Percentiles rank a stretch among this genome's conserved stretches.
Evolutionary conservation across 2,113 vertebrate species (phyloP).

Genomic region (Crotalus helleri): DNA sequence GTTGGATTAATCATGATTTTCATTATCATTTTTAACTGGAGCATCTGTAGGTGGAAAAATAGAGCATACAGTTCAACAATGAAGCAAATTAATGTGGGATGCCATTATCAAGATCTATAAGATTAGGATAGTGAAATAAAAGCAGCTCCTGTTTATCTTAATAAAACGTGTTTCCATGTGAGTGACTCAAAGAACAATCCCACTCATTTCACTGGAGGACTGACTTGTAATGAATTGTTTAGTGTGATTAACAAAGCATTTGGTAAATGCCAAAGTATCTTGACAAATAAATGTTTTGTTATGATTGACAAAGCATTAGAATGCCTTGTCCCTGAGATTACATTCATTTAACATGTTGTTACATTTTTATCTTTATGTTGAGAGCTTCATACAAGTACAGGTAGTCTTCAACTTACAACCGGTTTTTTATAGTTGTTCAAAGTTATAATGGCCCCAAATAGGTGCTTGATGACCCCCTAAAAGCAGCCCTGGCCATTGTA

Average conservation of each 20-base stretch:
- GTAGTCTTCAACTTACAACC: neutral
- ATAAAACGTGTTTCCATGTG: neutral
- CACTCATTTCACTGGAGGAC: neutral
- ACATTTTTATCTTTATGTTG: neutral
- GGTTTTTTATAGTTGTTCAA: neutral
- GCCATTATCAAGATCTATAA: neutral
- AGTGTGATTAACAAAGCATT: neutral
- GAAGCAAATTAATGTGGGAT: neutral
- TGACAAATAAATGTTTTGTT: neutral
- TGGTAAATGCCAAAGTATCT: neutral
- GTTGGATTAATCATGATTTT: neutral
- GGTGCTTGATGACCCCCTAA: neutral
- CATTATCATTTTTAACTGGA: neutral
- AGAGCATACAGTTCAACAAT: neutral
- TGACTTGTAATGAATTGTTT: neutral
- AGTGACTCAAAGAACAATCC: neutral
- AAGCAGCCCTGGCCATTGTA: neutral
- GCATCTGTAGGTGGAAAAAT: neutral
- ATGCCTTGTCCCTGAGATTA: neutral
- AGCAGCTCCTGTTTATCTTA: neutral
- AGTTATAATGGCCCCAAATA: neutral
- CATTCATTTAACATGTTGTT: neutral
- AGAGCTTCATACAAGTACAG: neutral
- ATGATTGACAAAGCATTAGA: neutral
- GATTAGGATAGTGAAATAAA: neutral